phyloP scores from a whole-genome alignment of 2,797 vertebrate species.

The Parambassis ranga region DNA sequence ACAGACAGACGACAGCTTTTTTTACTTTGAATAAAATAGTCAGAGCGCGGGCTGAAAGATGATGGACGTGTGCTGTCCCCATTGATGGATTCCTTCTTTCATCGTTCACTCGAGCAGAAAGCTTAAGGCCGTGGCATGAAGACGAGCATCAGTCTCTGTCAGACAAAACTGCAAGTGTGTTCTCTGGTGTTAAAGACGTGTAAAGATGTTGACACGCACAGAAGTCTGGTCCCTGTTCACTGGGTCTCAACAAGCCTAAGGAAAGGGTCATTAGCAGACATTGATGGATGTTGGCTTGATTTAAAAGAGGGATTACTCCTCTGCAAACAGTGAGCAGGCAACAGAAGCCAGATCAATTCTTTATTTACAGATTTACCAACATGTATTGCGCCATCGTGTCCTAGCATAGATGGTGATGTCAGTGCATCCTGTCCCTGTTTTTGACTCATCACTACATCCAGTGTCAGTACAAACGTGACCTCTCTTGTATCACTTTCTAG shows the following conservation, averaged over 20 bases:
- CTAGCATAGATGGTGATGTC: too few species aligned
- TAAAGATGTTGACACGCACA: background rate
- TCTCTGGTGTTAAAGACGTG: background rate
- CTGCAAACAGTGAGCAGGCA: too few species aligned
- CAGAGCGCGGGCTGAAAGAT: constrained; percentile 2
- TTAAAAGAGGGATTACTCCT: too few species aligned
- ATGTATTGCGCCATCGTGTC: too few species aligned
- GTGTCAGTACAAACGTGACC: too few species aligned
- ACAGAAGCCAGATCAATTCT: too few species aligned
- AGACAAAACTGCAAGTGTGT: background rate
- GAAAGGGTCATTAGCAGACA: background rate
- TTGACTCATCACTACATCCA: too few species aligned
- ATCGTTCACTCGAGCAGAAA: constrained; percentile 36
- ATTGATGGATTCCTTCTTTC: constrained; percentile 43
- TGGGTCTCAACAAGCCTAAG: too few species aligned
- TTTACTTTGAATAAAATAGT: constrained; percentile 36
- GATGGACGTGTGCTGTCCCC: constrained; percentile 52
- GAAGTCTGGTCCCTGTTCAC: background rate
- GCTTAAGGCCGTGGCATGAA: constrained; percentile 28
- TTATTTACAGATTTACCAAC: too few species aligned
- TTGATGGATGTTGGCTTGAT: background rate
- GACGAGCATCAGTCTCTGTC: constrained; percentile 55
- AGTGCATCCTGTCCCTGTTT: too few species aligned
- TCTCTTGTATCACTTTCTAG: too few species aligned
- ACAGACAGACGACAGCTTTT: constrained; percentile 35